Percentiles rank a stretch among this genome's conserved stretches.
Conservation (phyloP, 2,113 vertebrate species). For the Chaetops frenatus region DNA sequence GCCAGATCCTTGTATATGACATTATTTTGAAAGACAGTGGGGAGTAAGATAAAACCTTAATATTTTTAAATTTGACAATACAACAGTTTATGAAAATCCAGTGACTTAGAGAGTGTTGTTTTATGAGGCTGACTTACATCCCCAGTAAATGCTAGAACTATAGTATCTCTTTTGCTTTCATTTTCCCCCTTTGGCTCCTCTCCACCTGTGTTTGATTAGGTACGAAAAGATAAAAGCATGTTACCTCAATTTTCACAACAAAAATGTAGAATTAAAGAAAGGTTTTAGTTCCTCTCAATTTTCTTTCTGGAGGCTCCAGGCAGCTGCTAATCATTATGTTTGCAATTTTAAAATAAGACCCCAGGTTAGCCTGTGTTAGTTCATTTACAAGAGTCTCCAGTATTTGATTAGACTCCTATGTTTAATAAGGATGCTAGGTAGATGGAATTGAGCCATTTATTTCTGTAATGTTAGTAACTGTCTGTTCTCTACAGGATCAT, state of each 20-base stretch:
- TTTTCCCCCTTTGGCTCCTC: conserved; percentile 9
- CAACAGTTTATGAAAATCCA: background rate
- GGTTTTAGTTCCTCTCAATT: conserved; percentile 4
- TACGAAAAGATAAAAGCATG: conserved; percentile 27
- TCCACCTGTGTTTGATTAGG: conserved; percentile 54
- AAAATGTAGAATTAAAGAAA: conserved; percentile 59
- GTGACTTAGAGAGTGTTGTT: background rate
- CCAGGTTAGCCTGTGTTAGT: conserved; percentile 56
- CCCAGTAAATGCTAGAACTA: background rate
- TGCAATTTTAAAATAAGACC: conserved; percentile 62
- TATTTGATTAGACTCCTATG: conserved; percentile 69
- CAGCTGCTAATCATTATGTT: conserved; percentile 69
- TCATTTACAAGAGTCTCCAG: conserved; percentile 61
- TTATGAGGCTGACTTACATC: background rate
- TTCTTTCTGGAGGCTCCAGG: background rate
- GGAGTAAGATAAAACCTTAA: background rate
- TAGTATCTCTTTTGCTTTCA: background rate
- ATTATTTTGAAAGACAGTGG: background rate
- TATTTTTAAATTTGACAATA: background rate
- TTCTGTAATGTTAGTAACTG: background rate
- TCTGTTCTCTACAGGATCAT: background rate
- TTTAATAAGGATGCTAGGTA: conserved; percentile 31
- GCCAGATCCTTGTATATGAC: background rate
- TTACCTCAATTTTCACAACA: conserved; percentile 32
- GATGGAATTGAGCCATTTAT: background rate